Evolutionary conservation across 2,797 vertebrate genomes (phyloP).

Genomic region (Ataeniobius toweri): DNA sequence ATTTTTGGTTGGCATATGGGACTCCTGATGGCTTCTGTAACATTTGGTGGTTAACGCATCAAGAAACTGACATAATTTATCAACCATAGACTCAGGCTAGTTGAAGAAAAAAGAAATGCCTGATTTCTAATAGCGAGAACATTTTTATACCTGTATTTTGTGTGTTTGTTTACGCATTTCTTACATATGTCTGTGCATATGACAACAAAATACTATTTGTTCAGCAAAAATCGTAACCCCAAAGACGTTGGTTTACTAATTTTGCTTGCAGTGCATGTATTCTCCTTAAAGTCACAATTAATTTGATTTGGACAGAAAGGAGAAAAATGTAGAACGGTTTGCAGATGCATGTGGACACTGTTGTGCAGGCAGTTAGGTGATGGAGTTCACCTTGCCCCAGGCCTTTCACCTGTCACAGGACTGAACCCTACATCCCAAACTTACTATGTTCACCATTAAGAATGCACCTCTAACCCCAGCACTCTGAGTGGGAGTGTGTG

Average conservation of each 20-base stretch:
- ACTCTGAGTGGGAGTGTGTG: constrained; percentile 10
- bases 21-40: not conserved
- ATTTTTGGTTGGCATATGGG: not conserved
- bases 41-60: not conserved
- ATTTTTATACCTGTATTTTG: not conserved
- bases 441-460: constrained; percentile 35
- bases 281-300: not conserved
- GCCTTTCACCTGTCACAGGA: constrained; percentile 63
- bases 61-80: not conserved
- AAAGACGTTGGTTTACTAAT: not conserved
- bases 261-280: not conserved
- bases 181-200: not conserved
- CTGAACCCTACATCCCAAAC: constrained; percentile 53
- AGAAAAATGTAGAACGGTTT: not conserved
- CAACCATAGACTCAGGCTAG: not conserved
- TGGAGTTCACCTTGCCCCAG: constrained; percentile 54
- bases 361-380: constrained; percentile 29
- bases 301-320: too few species aligned
- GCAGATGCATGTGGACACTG: constrained; percentile 27
- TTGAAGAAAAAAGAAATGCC: not conserved
- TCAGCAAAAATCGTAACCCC: not conserved
- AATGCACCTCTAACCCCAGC: constrained; percentile 51
- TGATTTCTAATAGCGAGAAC: not conserved
- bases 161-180: not conserved
- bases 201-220: not conserved